Evolutionary conservation across 2,113 vertebrate species (phyloP).

Genomic region (Ailuropoda melanoleuca): DNA sequence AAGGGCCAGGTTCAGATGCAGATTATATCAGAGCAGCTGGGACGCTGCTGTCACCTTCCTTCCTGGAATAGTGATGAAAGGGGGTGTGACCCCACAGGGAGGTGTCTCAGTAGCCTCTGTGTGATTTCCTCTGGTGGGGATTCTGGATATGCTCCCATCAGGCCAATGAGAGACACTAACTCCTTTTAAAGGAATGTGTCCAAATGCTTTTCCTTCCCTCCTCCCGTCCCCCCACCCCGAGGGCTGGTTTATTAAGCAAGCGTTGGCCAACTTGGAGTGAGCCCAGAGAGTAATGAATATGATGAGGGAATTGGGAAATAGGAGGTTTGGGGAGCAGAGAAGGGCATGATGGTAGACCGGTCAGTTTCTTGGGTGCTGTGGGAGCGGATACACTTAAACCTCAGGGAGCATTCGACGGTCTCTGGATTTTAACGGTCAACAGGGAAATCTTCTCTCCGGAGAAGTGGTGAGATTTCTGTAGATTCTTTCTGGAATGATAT

Average conservation of each 20-base stretch:
- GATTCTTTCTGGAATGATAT: neutral
- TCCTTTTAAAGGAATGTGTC: slow-evolving; percentile 39
- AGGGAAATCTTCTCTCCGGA: neutral
- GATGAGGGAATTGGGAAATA: slow-evolving; percentile 30
- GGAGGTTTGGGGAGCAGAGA: neutral
- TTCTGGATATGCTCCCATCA: neutral
- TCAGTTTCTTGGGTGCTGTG: neutral
- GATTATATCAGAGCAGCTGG: neutral
- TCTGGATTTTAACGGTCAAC: neutral
- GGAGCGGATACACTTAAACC: neutral
- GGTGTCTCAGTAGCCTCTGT: neutral
- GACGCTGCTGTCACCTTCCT: neutral
- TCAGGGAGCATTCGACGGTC: neutral
- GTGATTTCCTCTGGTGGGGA: neutral
- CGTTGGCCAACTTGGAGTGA: slow-evolving; percentile 16
- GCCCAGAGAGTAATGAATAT: slow-evolving; percentile 45
- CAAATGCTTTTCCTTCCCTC: neutral
- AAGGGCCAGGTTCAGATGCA: neutral
- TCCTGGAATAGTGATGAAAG: neutral
- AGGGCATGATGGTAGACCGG: neutral
- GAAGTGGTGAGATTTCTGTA: neutral
- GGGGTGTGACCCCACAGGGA: neutral
- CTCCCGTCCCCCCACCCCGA: rapidly evolving
- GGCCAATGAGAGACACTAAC: neutral
- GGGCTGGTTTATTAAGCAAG: slow-evolving; percentile 52